A percentile compares a stretch with the other conserved stretches of the same genome.
phyloP scores from a whole-genome alignment of 2,888 invertebrate species.

The Acleris laterana region DNA sequence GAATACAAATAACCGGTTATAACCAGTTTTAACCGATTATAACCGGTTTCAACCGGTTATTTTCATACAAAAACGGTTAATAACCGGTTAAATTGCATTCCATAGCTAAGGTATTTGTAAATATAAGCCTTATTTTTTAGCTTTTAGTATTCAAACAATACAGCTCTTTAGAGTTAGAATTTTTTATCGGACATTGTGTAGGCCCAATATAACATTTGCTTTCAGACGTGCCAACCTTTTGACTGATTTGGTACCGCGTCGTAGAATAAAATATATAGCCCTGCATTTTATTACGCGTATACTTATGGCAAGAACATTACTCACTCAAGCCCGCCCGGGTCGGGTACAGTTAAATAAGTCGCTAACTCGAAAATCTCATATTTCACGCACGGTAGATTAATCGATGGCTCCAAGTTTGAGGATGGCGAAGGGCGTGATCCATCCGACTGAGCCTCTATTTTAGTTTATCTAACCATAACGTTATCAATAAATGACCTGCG shows the following conservation, averaged over 20 bases:
- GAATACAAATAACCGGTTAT: too few species aligned
- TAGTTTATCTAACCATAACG: slow-evolving; percentile 1
- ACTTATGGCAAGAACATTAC: slow-evolving; percentile 20
- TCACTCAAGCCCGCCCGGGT: slow-evolving; percentile 15
- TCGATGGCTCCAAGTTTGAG: slow-evolving; percentile 10
- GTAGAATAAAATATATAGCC: slow-evolving; percentile 1
- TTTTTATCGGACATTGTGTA: too few species aligned
- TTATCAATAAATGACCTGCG: not conserved
- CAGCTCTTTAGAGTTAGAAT: too few species aligned
- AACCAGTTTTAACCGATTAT: too few species aligned
- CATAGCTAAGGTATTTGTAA: too few species aligned
- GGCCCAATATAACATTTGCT: too few species aligned
- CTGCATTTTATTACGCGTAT: slow-evolving; percentile 7
- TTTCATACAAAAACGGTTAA: too few species aligned
- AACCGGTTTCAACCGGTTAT: too few species aligned
- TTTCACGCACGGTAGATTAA: slow-evolving; percentile 35
- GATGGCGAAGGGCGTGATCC: not conserved
- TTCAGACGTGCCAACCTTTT: slow-evolving; percentile 2
- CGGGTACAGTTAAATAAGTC: slow-evolving; percentile 29
- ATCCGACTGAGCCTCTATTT: not conserved
- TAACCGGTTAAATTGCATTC: too few species aligned
- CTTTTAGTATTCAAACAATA: too few species aligned
- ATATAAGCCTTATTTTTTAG: too few species aligned
- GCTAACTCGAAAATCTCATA: slow-evolving; percentile 35
- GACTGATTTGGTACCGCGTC: slow-evolving; percentile 8